These are phyloP conservation scores for Steinernema hermaphroditum DNA, from an alignment of 2,888 invertebrate species.

Conservation along the genomic window DNA sequence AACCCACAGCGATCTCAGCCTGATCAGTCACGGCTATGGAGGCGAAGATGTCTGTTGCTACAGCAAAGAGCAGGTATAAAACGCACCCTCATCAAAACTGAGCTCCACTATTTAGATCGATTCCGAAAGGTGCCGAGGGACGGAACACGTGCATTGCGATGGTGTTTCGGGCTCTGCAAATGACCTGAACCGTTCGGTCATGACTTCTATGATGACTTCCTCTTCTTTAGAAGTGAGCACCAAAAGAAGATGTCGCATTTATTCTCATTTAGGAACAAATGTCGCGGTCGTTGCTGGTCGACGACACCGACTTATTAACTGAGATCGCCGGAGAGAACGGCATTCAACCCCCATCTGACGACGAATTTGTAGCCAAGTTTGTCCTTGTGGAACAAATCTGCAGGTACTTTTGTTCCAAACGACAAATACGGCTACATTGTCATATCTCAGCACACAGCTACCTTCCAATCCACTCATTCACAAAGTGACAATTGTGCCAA, in stretches of 20 bases:
- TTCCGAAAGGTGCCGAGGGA: constrained; percentile 19
- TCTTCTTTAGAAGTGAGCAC: constrained; percentile 5
- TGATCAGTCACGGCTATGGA: not conserved
- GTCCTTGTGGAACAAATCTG: constrained; percentile 62
- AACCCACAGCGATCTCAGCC: constrained; percentile 56
- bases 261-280: not conserved
- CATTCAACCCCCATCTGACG: constrained; percentile 47
- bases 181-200: constrained; percentile 16
- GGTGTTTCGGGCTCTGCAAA: constrained; percentile 29
- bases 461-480: constrained; percentile 51
- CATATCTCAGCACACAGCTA: constrained; percentile 48
- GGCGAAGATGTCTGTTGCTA: constrained; percentile 35
- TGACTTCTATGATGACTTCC: constrained; percentile 30
- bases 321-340: constrained; percentile 23
- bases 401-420: constrained; percentile 43
- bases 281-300: constrained; percentile 28
- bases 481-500: constrained; percentile 55
- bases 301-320: constrained; percentile 12
- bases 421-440: not conserved
- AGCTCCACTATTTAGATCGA: not conserved
- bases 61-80: constrained; percentile 31
- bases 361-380: constrained; percentile 58
- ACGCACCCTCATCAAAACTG: not conserved
- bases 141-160: constrained; percentile 37
- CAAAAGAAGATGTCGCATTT: no score